Conservation (phyloP, 2,888 invertebrate species). For the Epinotia ramella region DNA sequence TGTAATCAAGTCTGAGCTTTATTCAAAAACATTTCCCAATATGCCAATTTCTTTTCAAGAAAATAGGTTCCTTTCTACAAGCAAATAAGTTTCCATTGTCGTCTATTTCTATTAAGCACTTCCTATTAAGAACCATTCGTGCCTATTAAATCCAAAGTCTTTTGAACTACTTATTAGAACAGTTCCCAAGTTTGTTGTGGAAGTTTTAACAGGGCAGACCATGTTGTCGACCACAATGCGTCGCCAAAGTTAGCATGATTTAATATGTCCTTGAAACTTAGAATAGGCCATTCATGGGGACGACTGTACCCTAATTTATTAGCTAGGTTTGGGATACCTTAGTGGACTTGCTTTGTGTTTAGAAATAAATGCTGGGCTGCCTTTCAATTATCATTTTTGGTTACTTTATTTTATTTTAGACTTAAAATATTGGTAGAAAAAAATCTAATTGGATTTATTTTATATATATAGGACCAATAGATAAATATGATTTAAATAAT, state of each 20-base stretch:
- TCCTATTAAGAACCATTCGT: constrained; percentile 30
- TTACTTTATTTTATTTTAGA: too few relatives aligned
- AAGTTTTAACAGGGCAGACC: constrained; percentile 38
- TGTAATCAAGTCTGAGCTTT: not conserved
- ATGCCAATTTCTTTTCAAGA: not conserved
- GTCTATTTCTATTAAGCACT: not conserved
- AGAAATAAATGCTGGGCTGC: too few relatives aligned
- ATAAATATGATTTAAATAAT: too few relatives aligned
- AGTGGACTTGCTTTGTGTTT: too few relatives aligned
- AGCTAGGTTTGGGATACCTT: not conserved
- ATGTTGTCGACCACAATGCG: constrained; percentile 31
- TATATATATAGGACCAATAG: too few relatives aligned
- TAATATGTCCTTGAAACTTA: constrained; percentile 29
- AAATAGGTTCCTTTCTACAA: not conserved
- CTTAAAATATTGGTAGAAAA: too few relatives aligned
- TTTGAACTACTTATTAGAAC: constrained; percentile 36
- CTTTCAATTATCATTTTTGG: too few relatives aligned
- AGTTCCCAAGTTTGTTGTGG: constrained; percentile 23
- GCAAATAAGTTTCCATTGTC: not conserved
- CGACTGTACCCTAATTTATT: constrained; percentile 21
- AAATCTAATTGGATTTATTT: too few relatives aligned
- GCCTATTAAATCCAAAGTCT: constrained; percentile 29
- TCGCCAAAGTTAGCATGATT: constrained; percentile 35
- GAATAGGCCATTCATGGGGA: constrained; percentile 14
- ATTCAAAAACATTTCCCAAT: not conserved